phyloP scores from a whole-genome alignment of 2,797 vertebrate species.

The Eurystomus glaucurus region DNA sequence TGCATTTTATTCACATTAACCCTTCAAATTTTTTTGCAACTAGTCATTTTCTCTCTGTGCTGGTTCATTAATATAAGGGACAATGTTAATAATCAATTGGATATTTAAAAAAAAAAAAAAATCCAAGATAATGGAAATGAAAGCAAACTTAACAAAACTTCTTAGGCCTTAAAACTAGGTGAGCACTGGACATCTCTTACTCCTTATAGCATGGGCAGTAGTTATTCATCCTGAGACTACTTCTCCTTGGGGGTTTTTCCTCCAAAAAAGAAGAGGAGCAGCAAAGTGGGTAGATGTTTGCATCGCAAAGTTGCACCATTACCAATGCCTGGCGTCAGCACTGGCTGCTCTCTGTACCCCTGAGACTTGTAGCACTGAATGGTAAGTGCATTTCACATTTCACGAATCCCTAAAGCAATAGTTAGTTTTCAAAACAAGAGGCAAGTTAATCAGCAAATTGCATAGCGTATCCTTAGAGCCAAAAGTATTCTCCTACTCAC shows the following conservation, averaged over 20 bases:
- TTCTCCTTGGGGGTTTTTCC: neutral
- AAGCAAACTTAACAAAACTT: neutral
- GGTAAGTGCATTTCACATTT: neutral
- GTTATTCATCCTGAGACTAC: neutral
- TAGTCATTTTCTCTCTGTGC: neutral
- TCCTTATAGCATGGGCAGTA: fast-evolving
- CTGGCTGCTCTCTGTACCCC: neutral
- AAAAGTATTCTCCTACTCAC: neutral
- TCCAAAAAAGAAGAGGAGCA: neutral
- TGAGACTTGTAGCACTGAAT: neutral
- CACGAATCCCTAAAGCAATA: neutral
- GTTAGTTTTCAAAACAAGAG: slow-evolving; percentile 19
- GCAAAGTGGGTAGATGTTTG: neutral
- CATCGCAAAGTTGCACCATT: fast-evolving
- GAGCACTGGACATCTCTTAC: neutral
- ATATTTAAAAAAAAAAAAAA: neutral
- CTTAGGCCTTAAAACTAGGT: neutral
- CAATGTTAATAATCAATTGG: neutral
- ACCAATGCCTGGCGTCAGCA: fast-evolving
- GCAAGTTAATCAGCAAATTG: slow-evolving; percentile 30
- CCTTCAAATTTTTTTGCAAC: neutral
- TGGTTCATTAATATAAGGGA: neutral
- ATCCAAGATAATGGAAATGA: neutral
- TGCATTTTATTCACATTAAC: neutral
- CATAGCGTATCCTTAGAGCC: neutral